Conservation (phyloP, 1,140 invertebrate genomes). For the Arion vulgaris region DNA sequence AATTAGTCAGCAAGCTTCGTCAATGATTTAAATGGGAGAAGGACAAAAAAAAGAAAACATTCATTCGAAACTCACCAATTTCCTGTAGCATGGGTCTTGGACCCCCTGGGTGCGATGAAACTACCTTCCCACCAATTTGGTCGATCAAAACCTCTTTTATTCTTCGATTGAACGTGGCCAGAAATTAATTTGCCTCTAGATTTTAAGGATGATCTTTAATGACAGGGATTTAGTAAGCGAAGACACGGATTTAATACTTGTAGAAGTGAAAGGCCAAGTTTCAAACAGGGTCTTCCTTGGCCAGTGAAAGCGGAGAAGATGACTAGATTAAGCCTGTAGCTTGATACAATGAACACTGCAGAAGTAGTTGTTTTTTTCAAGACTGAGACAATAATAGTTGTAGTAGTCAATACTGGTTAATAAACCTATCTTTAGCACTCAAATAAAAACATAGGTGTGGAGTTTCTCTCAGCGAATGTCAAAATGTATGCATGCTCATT, state of each 20-base stretch:
- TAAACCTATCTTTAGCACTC: too few species aligned
- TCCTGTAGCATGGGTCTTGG: not conserved
- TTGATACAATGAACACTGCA: too few species aligned
- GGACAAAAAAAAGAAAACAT: not conserved
- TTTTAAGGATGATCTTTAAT: slow-evolving; percentile 25
- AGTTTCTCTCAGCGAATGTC: too few species aligned
- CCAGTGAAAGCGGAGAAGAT: too few species aligned
- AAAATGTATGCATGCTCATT: too few species aligned
- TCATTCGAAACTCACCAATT: slow-evolving; percentile 39
- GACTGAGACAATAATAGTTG: too few species aligned
- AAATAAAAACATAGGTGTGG: too few species aligned
- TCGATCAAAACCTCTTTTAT: slow-evolving; percentile 23
- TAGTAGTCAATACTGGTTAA: too few species aligned
- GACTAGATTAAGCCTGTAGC: too few species aligned
- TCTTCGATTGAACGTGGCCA: slow-evolving; percentile 32
- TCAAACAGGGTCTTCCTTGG: too few species aligned
- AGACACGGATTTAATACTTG: not conserved
- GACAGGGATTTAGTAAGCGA: slow-evolving; percentile 33
- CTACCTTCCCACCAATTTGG: slow-evolving; percentile 21
- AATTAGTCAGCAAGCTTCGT: slow-evolving; percentile 14
- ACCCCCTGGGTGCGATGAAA: not conserved
- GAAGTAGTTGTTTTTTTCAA: too few species aligned
- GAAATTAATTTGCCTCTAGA: slow-evolving; percentile 32
- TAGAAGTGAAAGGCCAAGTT: too few species aligned
- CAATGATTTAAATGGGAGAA: not conserved